phyloP scores from a whole-genome alignment of 2,888 invertebrate genomes.

The Drosophila limbata region DNA sequence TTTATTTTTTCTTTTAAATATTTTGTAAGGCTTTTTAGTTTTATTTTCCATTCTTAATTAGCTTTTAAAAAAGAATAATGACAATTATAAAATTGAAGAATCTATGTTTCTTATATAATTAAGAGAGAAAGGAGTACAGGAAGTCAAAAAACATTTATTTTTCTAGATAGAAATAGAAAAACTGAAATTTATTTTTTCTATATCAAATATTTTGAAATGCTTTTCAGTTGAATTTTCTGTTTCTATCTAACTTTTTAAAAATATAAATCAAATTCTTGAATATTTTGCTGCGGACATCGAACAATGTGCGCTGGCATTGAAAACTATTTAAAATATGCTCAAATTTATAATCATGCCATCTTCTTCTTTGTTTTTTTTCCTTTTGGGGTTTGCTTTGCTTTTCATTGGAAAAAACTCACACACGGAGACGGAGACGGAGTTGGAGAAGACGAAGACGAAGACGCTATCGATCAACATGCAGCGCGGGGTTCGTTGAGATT shows the following conservation, averaged over 20 bases:
- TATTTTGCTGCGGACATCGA: conserved; percentile 10
- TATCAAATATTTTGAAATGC: not conserved
- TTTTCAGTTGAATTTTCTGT: not conserved
- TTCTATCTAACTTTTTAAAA: not conserved
- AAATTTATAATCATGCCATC: conserved; percentile 63
- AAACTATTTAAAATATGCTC: conserved; percentile 73
- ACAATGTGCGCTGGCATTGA: conserved; percentile 64
- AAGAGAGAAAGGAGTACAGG: too few relatives aligned
- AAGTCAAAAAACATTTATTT: too few relatives aligned
- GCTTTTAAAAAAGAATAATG: too few relatives aligned
- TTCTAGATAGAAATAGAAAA: not conserved
- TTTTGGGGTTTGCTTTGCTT: conserved; percentile 37
- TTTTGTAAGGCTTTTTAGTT: too few relatives aligned
- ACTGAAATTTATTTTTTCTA: not conserved
- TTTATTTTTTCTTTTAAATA: too few relatives aligned
- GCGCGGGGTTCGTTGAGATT: conserved; percentile 59
- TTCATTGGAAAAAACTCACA: conserved; percentile 59
- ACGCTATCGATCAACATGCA: conserved; percentile 78
- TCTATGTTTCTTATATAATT: too few relatives aligned
- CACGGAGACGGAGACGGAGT: not conserved
- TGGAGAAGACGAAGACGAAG: conserved; percentile 16
- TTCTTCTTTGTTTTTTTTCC: conserved; percentile 42
- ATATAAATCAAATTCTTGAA: conserved; percentile 20
- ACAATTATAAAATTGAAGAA: too few relatives aligned
- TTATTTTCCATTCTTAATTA: too few relatives aligned